Percentiles rank a stretch among this genome's conserved stretches.
Conservation (phyloP, 2,113 vertebrate genomes). For the Hyaena hyaena region DNA sequence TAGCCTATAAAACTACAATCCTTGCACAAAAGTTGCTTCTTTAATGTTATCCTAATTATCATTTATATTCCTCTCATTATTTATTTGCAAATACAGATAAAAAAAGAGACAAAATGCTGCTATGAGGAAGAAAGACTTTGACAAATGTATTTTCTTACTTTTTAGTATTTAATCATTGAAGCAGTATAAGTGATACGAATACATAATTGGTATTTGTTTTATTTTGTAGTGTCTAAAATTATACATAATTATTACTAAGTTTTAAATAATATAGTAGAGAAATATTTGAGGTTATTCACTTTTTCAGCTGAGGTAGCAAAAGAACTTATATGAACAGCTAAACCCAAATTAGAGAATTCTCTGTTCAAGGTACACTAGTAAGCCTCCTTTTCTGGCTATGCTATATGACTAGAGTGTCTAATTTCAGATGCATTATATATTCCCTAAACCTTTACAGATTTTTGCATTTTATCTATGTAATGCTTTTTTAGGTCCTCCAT, state of each 20-base stretch:
- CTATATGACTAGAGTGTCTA: neutral
- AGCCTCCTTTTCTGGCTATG: slow-evolving; percentile 29
- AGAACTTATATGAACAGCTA: neutral
- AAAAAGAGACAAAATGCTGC: neutral
- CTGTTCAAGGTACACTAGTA: neutral
- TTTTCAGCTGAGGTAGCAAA: neutral
- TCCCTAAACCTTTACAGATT: neutral
- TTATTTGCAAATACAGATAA: slow-evolving; percentile 36
- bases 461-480: slow-evolving; percentile 40
- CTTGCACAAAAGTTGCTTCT: slow-evolving; percentile 6
- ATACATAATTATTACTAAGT: slow-evolving; percentile 51
- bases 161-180: slow-evolving; percentile 48
- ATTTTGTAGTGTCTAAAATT: slow-evolving; percentile 27
- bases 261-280: slow-evolving; percentile 13
- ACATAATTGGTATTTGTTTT: slow-evolving; percentile 37
- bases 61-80: slow-evolving; percentile 41
- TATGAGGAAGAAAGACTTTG: neutral
- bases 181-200: neutral
- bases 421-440: neutral
- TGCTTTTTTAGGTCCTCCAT: neutral
- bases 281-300: neutral
- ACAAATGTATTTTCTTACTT: slow-evolving; percentile 39
- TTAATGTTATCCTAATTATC: slow-evolving; percentile 48
- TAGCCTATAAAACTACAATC: neutral
- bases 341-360: slow-evolving; percentile 37